Base-by-base conservation (phyloP, 1,140 invertebrate species). In the Pollicipes pollicipes region DNA sequence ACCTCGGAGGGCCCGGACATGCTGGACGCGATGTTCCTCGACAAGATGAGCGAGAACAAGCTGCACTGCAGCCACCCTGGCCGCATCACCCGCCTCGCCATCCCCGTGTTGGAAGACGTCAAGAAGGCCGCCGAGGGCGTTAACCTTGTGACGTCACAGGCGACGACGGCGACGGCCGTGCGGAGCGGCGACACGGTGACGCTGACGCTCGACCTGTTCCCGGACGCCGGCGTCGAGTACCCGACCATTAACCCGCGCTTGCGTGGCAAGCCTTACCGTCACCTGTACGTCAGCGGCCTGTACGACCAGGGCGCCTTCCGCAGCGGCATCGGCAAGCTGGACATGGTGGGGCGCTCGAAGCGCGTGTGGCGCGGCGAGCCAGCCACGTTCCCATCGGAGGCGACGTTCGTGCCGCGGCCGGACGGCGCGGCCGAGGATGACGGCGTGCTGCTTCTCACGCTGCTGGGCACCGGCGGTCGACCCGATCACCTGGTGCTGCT, bases 1-100 rank as follows among this genome's bases (percentile, higher is more conserved):
- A 76, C 76, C 3, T 80, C 80, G 72, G 75, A 80, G n/a, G 77
- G 77, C 69, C 77, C 78, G 10, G 75, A 75, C 17, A 75, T 83
- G 31, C 71, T 83, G 29, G 77, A 81, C 30, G 78, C 79, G 68
- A 76, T 82, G 73, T 76, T 76, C 29, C 70, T 82, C 24, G 70
- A 76, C 24, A 74, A 76, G 27, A 72, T 82, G 26, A 72, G 79
- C 30, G 70, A 72, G 24, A 74, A 73, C 29, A 71, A 77, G 29
- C 73, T 78, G 67, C 72, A 72, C 68, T 67, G 71, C 3, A 72
- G 74, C 30, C 73, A 77, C 63, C 73, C 74, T 31, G 73, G 75
- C 26, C 68, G 71, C 69, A 70, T 76, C 4, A 69, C 75, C 30
- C 73, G 78, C 70, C 78, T 77, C 68, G 74, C 79, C 17, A 69